Conservation (phyloP, 2,888 invertebrate species). For the Chrysodeixis includens region DNA sequence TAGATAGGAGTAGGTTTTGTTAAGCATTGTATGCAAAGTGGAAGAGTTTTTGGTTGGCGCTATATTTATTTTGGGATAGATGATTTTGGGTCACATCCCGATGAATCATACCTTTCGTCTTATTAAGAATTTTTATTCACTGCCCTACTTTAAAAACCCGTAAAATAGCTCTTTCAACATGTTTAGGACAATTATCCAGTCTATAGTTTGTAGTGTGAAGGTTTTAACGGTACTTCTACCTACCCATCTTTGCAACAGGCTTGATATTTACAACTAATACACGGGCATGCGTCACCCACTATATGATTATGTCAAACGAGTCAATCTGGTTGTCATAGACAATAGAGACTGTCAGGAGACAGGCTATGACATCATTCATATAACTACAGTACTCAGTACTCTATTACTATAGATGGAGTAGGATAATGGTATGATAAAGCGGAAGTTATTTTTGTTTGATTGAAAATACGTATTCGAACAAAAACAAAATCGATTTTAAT, state of each 20-base stretch:
- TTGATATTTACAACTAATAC: background rate
- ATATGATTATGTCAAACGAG: constrained; percentile 33
- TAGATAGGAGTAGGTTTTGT: constrained; percentile 53
- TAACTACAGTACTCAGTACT: background rate
- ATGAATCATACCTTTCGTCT: background rate
- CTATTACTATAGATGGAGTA: too few species aligned
- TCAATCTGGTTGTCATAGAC: constrained; percentile 31
- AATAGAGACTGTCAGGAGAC: constrained; percentile 28
- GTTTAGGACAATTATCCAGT: too few species aligned
- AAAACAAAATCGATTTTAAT: too few species aligned
- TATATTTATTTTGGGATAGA: constrained; percentile 17
- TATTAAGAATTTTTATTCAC: too few species aligned
- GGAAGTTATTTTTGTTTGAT: too few species aligned
- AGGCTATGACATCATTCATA: background rate
- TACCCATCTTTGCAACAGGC: background rate
- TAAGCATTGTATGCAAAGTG: constrained; percentile 61
- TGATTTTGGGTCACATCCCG: background rate
- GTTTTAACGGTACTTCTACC: background rate
- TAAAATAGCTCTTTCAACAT: too few species aligned
- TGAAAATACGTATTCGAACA: too few species aligned
- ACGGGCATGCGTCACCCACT: constrained; percentile 12
- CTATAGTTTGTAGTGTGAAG: too few species aligned
- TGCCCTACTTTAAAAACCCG: too few species aligned
- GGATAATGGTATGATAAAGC: too few species aligned
- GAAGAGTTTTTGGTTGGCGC: constrained; percentile 20